Conservation (phyloP, 2,888 invertebrate genomes). For the Caenorhabditis wallacei region DNA sequence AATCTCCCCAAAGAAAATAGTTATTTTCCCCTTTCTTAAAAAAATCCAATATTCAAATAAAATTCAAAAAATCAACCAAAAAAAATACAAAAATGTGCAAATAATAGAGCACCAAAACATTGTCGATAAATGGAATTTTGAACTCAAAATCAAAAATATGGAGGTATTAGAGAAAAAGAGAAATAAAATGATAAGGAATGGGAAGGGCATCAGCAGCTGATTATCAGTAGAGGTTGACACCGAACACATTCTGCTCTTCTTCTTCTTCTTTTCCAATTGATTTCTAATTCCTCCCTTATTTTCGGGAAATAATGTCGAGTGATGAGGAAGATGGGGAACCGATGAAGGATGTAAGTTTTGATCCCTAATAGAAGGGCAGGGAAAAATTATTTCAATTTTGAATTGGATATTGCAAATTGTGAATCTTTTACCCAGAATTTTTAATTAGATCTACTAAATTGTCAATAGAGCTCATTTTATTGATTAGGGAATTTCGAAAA, state of each 20-base stretch:
- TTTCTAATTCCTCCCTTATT: background rate
- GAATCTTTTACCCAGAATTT: too few species aligned
- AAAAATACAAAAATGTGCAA: constrained; percentile 10
- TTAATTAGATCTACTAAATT: too few species aligned
- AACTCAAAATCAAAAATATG: constrained; percentile 33
- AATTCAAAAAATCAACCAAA: background rate
- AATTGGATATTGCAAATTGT: too few species aligned
- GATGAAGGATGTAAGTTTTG: constrained; percentile 23
- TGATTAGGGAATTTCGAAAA: too few species aligned
- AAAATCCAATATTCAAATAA: background rate
- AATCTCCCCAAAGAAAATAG: too few species aligned
- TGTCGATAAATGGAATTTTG: constrained; percentile 33
- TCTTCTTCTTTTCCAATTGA: background rate
- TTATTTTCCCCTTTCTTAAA: too few species aligned
- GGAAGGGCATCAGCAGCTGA: constrained; percentile 18
- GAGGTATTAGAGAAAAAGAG: background rate
- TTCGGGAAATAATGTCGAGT: background rate
- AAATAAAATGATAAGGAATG: constrained; percentile 16
- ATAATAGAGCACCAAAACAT: background rate
- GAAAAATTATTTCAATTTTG: too few species aligned
- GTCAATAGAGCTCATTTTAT: too few species aligned
- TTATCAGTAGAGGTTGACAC: background rate
- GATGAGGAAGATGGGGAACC: constrained; percentile 16
- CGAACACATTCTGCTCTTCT: too few species aligned
- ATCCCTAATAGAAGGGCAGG: background rate